Conservation (phyloP, 2,113 vertebrate species). For the Numida meleagris region DNA sequence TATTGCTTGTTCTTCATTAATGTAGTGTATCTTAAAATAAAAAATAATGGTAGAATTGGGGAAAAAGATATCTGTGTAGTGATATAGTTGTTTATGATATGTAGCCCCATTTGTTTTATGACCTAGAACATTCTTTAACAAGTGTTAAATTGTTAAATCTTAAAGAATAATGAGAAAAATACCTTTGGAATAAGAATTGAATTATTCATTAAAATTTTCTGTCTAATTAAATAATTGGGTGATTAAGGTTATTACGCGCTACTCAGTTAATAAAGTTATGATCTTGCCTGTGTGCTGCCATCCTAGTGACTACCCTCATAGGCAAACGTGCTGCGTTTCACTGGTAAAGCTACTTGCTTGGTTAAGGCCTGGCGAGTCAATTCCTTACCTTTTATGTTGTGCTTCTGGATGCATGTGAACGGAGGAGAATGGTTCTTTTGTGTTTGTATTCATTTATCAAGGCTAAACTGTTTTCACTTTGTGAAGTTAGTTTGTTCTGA, state of each 20-base stretch:
- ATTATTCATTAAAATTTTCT: background rate
- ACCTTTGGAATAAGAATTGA: background rate
- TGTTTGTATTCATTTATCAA: constrained; percentile 37
- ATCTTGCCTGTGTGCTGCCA: background rate
- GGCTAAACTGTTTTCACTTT: constrained; percentile 40
- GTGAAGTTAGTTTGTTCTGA: constrained; percentile 47
- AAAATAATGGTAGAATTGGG: background rate
- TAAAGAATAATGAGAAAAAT: background rate
- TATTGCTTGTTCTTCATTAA: background rate
- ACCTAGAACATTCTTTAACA: background rate
- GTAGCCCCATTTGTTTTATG: background rate
- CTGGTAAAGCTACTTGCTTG: background rate
- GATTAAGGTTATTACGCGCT: background rate
- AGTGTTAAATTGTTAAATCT: background rate
- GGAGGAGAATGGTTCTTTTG: background rate
- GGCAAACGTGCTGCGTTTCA: background rate
- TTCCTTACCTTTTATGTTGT: constrained; percentile 31
- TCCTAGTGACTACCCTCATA: background rate
- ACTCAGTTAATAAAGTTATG: background rate
- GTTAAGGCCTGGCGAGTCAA: background rate
- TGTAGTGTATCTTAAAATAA: background rate
- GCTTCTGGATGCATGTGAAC: background rate
- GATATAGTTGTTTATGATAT: background rate
- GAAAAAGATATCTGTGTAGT: background rate
- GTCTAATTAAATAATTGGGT: background rate